These are phyloP conservation scores for Oncopodura yosiiana DNA, from an alignment of 1,140 invertebrate genomes.

Conservation along the genomic window DNA sequence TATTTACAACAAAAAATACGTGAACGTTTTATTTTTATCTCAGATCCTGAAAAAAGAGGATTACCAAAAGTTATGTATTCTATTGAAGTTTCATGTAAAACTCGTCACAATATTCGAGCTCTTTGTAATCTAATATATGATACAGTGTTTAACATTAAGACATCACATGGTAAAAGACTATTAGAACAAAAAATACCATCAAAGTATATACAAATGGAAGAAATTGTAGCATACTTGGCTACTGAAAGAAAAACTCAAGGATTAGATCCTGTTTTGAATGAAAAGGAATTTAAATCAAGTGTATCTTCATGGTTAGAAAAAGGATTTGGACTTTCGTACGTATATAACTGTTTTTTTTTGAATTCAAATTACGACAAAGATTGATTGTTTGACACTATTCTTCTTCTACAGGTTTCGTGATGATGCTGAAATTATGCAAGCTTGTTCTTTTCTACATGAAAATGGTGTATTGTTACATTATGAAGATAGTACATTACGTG, in stretches of 20 bases:
- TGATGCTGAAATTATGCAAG: slow-evolving; percentile 41
- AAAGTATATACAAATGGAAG: slow-evolving; percentile 87
- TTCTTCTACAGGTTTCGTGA: slow-evolving; percentile 30
- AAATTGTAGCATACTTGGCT: slow-evolving; percentile 72
- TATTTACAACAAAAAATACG: slow-evolving; percentile 79
- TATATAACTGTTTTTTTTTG: too few relatives aligned
- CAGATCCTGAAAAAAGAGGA: slow-evolving; percentile 92
- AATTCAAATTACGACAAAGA: too few relatives aligned
- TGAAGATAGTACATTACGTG: slow-evolving; percentile 88
- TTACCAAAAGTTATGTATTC: slow-evolving; percentile 85
- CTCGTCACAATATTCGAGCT: slow-evolving; percentile 78
- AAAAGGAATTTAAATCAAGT: slow-evolving; percentile 66
- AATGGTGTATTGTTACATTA: slow-evolving; percentile 97
- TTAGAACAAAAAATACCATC: slow-evolving; percentile 91
- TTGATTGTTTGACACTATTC: too few relatives aligned
- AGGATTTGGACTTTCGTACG: slow-evolving; percentile 29
- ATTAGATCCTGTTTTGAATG: slow-evolving; percentile 77
- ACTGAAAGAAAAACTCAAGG: slow-evolving; percentile 51
- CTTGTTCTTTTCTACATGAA: slow-evolving; percentile 92
- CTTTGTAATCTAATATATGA: slow-evolving; percentile 90
- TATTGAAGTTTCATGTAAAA: slow-evolving; percentile 82
- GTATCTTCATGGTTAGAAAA: slow-evolving; percentile 29
- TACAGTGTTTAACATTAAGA: slow-evolving; percentile 78
- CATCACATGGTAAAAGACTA: slow-evolving; percentile 68
- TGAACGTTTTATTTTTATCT: slow-evolving; percentile 77